These are phyloP conservation scores for Acipenser transmontanus DNA, from an alignment of 2,797 vertebrate species.

Conservation along the genomic window DNA sequence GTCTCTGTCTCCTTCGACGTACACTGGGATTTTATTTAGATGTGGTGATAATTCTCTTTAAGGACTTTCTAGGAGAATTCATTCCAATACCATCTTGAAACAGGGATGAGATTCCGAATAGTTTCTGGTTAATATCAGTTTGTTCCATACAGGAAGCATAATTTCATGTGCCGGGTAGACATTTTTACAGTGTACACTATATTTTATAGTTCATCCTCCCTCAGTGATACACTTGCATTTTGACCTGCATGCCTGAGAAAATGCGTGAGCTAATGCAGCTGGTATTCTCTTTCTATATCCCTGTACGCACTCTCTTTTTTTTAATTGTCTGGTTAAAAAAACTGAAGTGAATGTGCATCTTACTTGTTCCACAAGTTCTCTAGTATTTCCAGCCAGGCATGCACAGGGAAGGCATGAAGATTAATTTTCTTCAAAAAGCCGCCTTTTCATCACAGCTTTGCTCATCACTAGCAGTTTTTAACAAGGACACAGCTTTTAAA, in stretches of 20 bases:
- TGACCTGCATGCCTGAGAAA: constrained; percentile 72
- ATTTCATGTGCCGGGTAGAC: constrained; percentile 78
- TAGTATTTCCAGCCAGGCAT: constrained; percentile 14
- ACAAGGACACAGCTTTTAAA: no score
- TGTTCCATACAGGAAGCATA: constrained; percentile 71
- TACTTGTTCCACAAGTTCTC: no score
- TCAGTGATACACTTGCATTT: constrained; percentile 71
- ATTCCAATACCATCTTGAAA: no score
- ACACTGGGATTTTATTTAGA: no score
- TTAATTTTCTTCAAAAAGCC: constrained; percentile 10
- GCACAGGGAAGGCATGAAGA: constrained; percentile 25
- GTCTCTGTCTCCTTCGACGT: no score
- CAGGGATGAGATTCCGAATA: constrained; percentile 9
- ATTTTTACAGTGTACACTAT: constrained; percentile 80
- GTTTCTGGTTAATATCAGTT: constrained; percentile 73
- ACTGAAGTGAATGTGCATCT: constrained; percentile 16
- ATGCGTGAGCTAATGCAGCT: constrained; percentile 72
- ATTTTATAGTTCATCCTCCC: constrained; percentile 74
- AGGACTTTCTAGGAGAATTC: no score
- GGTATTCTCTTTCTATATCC: constrained; percentile 30
- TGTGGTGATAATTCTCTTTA: no score
- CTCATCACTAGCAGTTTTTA: no score
- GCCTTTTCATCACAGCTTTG: constrained; percentile 12
- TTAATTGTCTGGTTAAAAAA: constrained; percentile 12
- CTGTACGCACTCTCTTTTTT: constrained; percentile 19